These are phyloP conservation scores for Cercopithecus mitis DNA, from an alignment of 2,797 vertebrate genomes.

Conservation along the genomic window DNA sequence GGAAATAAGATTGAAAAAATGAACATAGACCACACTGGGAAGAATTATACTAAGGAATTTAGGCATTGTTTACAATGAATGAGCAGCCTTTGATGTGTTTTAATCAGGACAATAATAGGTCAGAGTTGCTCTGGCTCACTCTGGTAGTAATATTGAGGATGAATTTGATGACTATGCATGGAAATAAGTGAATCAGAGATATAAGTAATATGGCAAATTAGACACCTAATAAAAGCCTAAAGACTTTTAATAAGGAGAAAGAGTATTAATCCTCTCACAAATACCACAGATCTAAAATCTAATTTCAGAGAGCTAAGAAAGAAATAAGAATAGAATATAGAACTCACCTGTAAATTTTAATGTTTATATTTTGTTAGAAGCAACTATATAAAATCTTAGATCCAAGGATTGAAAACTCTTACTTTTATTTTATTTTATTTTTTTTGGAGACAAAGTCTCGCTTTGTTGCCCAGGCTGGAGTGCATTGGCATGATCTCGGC, in stretches of 20 bases:
- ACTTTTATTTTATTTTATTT: neutral
- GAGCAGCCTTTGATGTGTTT: neutral
- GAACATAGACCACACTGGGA: neutral
- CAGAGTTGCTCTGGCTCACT: neutral
- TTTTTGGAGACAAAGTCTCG: neutral
- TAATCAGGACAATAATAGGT: neutral
- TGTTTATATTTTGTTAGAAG: neutral
- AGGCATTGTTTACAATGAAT: neutral
- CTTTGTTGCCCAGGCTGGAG: neutral
- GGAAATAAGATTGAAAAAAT: constrained; percentile 8
- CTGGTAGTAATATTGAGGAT: neutral
- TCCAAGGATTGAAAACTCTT: neutral
- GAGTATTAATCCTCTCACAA: neutral
- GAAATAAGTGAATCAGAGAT: neutral
- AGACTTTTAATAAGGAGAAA: constrained; percentile 4
- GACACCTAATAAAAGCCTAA: neutral
- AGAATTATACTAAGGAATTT: neutral
- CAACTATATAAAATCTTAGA: constrained; percentile 2
- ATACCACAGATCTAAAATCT: neutral
- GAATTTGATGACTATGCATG: neutral
- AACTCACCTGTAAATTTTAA: neutral
- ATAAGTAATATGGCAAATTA: neutral
- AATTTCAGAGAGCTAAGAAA: neutral
- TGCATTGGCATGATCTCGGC: neutral
- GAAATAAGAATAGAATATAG: neutral